Conservation (phyloP, 2,797 vertebrate species). For the Danio albolineatus region DNA sequence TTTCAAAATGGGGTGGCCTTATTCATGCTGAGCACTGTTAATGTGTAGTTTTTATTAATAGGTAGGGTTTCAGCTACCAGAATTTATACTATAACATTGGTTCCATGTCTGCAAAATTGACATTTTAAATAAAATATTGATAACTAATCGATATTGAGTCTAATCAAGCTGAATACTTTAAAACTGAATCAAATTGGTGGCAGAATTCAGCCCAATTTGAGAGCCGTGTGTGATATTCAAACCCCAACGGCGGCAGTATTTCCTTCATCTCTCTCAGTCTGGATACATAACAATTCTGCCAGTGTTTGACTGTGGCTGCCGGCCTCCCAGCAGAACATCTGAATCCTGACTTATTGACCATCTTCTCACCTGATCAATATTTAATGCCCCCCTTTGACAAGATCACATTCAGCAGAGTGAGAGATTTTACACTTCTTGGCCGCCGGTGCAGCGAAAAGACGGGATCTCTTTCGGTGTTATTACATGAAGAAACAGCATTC, state of each 20-base stretch:
- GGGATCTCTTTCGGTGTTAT: slow-evolving; percentile 59
- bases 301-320: slow-evolving; percentile 37
- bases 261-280: slow-evolving; percentile 25
- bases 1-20: too few species aligned
- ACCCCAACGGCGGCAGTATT: not conserved
- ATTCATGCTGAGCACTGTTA: too few species aligned
- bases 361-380: slow-evolving; percentile 82
- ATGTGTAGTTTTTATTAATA: too few species aligned
- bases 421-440: slow-evolving; percentile 73
- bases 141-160: too few species aligned
- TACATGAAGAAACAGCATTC: slow-evolving; percentile 60
- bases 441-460: slow-evolving; percentile 72
- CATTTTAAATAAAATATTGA: too few species aligned
- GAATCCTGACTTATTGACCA: slow-evolving; percentile 65
- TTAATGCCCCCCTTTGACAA: slow-evolving; percentile 85
- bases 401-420: slow-evolving; percentile 78
- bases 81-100: too few species aligned
- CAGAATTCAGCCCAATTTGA: not conserved
- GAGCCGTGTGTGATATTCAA: not conserved
- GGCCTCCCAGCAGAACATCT: slow-evolving; percentile 47
- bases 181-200: not conserved
- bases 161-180: too few species aligned
- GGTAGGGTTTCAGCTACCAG: too few species aligned
- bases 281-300: slow-evolving; percentile 48
- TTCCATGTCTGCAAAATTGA: too few species aligned